Evolutionary conservation across 2,797 vertebrate species (phyloP), one percentile per base, ranked within the genome.

Genomic region (Enoplosus armatus): DNA sequence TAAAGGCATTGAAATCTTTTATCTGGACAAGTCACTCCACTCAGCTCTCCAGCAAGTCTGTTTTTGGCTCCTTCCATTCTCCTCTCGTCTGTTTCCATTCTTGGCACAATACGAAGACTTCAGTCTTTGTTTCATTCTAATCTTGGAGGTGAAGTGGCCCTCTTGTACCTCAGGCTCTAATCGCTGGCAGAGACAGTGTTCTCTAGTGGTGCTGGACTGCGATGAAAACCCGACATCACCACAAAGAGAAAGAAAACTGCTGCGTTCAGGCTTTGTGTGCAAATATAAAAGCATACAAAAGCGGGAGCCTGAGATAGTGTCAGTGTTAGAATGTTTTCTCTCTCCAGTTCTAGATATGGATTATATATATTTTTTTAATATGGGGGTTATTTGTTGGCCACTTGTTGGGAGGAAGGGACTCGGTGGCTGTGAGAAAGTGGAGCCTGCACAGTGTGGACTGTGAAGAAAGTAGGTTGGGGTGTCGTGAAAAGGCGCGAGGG

Each of bases 81-180:
- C 61, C 66, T 62, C 74, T 77, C 56, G 67, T 87, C 82, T 77
- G 77, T 74, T 84, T 66, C 75, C 73, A 29, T 90, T 90, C 84
- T 77, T 86, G 87, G 86, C 87, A 90, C 90, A 89, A 90, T 84
- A 26, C 48, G 67, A 91, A 87, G 88, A 87, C 87, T 85, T 75
- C 51, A 65, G 84, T 71, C 88, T 93, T 95, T 95, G 88, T 95
- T 89, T 93, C 75, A 77, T 82, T 91, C 80, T 90, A 90, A 92
- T 92, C 86, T 90, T 68, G 58, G 86, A 91, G 90, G 86, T 95
- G 91, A 94, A 95, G 94, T 95, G 92, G 89, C 85, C 88, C 92
- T 95, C 91, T 90, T 89, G 85, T 90, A 82, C 72, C 85, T 81
- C 71, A n/a, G 76, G 87, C 89, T 89, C 86, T 91, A 92, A 92